Evolutionary conservation across 2,113 vertebrate genomes (phyloP).

Genomic region (Hypanus sabinus): DNA sequence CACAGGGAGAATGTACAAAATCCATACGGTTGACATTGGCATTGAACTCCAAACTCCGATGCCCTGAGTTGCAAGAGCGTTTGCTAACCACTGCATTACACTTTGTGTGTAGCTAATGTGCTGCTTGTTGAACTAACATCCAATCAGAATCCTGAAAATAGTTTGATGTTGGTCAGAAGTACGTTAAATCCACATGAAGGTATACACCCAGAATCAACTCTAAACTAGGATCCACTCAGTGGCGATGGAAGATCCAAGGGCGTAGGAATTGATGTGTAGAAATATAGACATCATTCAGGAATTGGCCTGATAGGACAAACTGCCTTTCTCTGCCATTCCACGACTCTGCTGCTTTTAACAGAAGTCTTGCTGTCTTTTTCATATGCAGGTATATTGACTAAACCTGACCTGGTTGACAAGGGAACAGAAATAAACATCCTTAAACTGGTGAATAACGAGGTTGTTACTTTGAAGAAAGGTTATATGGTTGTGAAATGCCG

Average conservation of each 20-base stretch:
- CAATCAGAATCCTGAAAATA: too few species aligned
- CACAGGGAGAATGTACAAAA: too few species aligned
- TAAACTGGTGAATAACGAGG: not conserved
- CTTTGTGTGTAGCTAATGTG: too few species aligned
- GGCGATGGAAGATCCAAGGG: not conserved
- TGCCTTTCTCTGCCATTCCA: not conserved
- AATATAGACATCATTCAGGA: too few species aligned
- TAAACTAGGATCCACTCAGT: not conserved
- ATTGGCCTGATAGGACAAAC: not conserved
- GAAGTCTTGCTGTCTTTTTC: not conserved
- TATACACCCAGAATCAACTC: too few species aligned
- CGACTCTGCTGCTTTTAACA: not conserved
- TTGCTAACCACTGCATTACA: too few species aligned
- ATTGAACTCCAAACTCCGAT: too few species aligned
- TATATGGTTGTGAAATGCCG: constrained; percentile 32
- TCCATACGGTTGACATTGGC: too few species aligned
- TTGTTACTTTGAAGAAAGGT: constrained; percentile 19
- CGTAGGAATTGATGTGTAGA: not conserved
- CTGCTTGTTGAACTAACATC: too few species aligned
- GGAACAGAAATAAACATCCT: constrained; percentile 13
- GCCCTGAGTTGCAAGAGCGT: too few species aligned
- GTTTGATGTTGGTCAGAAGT: too few species aligned
- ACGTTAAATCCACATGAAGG: too few species aligned
- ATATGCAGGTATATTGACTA: constrained; percentile 25
- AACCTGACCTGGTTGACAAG: constrained; percentile 31